Evolutionary conservation across 2,888 invertebrate species (phyloP), one percentile per base, ranked within the genome.

Genomic region (Uloborus plumipes): DNA sequence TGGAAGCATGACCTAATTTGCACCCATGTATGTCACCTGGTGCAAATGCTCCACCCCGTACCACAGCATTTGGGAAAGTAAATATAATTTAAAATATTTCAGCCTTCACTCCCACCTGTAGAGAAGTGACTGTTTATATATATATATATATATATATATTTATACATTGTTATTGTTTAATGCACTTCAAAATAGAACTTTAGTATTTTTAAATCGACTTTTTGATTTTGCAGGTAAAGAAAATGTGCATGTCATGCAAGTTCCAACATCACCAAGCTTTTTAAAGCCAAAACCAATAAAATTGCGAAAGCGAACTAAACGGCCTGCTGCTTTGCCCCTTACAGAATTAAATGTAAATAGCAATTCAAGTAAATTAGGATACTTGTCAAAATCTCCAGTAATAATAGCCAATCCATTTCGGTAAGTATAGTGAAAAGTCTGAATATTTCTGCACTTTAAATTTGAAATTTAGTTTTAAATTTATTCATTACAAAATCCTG

Each of bases 251-350:
- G 39, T 71, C 6, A 65, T 78, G 58, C 71, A 78, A 58, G 77
- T 78, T 13, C 65, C 77, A 31, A 71, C 71, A 47, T 78, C 77
- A 47, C 77, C 77, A 31, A 78, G 65, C 49, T 78, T 78, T 49
- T 31, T 78, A 18, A 78, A 65, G 39, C 77, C 77, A 7, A 78
- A 78, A 31, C 71, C 77, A 58, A 78, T 78, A 18, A 71, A 58
- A 31, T 50, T 78, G 22, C 65, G 65, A 26, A 78, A 78, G 26
- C 64, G 53, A 51, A n/a, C 9, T 14, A 13, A 18, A 4, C 22
- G 31, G 64, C 18, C 53, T 26, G n/a, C 39, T 55, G 11, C 26
- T 53, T 26, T 70, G 18, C 71, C 77, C 58, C 55, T 78, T n/a
- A 50, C 47, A 50, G 69, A 69, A 39, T 61, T 76, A 62, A 65